Base-by-base conservation (phyloP, 2,888 invertebrate genomes). In the Hecatera dysodea region DNA sequence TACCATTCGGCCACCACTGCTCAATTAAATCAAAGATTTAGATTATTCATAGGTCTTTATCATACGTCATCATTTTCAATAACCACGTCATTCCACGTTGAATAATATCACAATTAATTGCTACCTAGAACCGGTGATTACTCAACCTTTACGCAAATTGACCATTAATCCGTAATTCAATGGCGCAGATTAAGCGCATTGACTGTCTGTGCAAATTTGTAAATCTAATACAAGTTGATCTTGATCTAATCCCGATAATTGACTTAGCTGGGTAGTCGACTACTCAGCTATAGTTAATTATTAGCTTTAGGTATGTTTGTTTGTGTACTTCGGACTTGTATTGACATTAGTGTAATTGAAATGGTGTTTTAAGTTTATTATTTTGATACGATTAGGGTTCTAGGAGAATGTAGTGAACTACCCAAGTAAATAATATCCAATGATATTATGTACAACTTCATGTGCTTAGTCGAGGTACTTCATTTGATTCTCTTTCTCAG, bases 81-180 rank as follows among this genome's bases (percentile, higher is more conserved):
- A 33, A 39, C 17, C n/a, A 55, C 2, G 24, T 33, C 46, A 60
- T 55, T 52, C 1, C 36, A 44, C 42, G 60, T 60, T 57, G 56
- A 73, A 19, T 63, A 55, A 66, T 62, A 55, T 27, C 39, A 29
- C 52, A 70, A 73, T 75, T 67, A 61, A 85, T 62, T 11, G 71
- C 55, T 29, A 24, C 42, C 46, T 57, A 17, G 52, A 12, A 9
- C 64, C 19, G 44, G 72, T 69, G 67, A 83, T 72, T 33, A 80
- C 44, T 59, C 52, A 66, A 78, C 75, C 57, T 83, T 73, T 70
- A 82, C 62, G 60, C 64, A 77, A 83, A 80, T 85, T 81, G 73
- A 67, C 65, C 75, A 55, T 60, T 78, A 84, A 78, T 78, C 79
- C 67, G 57, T 81, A 81, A 84, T 84, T 84, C 86, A 84, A 84